Evolutionary conservation across 2,797 vertebrate species (phyloP).

Genomic region (Lacerta viridis): DNA sequence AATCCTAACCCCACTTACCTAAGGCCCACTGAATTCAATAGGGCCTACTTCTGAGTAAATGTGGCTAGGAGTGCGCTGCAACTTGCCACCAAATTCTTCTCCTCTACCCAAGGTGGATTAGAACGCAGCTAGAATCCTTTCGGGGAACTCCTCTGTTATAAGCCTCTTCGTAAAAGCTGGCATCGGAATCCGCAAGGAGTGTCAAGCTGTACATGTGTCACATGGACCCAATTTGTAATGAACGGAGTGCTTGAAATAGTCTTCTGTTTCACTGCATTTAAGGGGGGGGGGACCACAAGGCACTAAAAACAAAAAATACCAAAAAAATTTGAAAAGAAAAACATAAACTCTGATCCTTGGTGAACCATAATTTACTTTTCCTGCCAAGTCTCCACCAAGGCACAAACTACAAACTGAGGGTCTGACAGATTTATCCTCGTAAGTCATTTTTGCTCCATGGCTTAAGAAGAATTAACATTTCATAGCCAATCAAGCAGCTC

Average conservation of each 20-base stretch:
- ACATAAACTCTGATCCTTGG: slow-evolving; percentile 6
- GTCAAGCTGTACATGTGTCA: not conserved
- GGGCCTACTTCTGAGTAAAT: not conserved
- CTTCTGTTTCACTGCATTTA: slow-evolving; percentile 38
- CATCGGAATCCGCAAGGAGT: not conserved
- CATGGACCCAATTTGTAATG: not conserved
- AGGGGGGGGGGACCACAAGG: slow-evolving; percentile 34
- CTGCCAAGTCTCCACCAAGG: slow-evolving; percentile 38
- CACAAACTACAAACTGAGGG: slow-evolving; percentile 22
- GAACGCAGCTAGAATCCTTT: not conserved
- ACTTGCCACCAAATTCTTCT: not conserved
- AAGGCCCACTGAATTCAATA: no score
- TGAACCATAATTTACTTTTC: slow-evolving; percentile 1
- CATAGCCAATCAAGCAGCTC: slow-evolving; percentile 43
- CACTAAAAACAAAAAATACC: not conserved
- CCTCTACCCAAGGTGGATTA: not conserved
- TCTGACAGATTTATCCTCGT: slow-evolving; percentile 35
- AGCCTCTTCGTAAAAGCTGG: not conserved
- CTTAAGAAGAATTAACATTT: slow-evolving; percentile 56
- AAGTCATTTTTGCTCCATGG: slow-evolving; percentile 56
- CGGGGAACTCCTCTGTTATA: not conserved
- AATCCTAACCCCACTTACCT: no score
- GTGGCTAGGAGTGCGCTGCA: not conserved
- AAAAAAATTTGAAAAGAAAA: slow-evolving; percentile 22
- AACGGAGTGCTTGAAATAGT: slow-evolving; percentile 29